Evolutionary conservation across 35 echinoderm and acorn worm species (phyloP), one percentile per base, ranked within the genome.

Genomic region (Chiridota heheva): DNA sequence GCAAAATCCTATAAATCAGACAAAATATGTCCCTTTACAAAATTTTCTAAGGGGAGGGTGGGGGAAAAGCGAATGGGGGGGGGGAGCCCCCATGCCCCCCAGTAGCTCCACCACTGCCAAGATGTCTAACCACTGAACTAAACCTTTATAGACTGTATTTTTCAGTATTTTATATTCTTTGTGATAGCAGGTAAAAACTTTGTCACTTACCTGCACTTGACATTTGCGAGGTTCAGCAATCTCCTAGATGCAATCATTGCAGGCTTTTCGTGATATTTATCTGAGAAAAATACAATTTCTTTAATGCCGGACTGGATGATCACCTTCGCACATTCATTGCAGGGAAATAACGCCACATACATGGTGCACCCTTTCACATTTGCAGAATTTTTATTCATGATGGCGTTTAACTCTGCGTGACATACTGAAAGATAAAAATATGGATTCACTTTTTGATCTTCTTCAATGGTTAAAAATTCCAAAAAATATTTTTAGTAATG

Each of bases 351-450:
- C 27, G 93, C 93, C 0, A 97, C 93, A 46, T 97, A 97, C 38
- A 97, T 88, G 30, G 77, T 87, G 42, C 93, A 97, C 28, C 76
- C 84, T 45, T 97, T 97, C 24, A 97, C 84, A 40, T 87, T 73
- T 0, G 93, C 70, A 29, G 89, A 91, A 44, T 91, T 97, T 67
- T 97, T 97, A 63, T 97, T 97, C 56, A 97, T 66, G 18, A 97
- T 71, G 18, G 93, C 93, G 64, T 97, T 97, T 40, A 97, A 81
- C 58, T 96, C 93, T n/a, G 93, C 93, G 78, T 96, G 93, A 67
- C 93, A 96, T 6, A 89, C 86, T 96, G 36, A 2, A 36, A 36
- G 44, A 15, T 18, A 8, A 58, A 86, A 49, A 72, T n/a, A 66
- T 15, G 22, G 48, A 53, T 22, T 10, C n/a, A n/a, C n/a, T n/a